Evolutionary conservation across 2,797 vertebrate genomes (phyloP).

Genomic region (Hemitrygon akajei): DNA sequence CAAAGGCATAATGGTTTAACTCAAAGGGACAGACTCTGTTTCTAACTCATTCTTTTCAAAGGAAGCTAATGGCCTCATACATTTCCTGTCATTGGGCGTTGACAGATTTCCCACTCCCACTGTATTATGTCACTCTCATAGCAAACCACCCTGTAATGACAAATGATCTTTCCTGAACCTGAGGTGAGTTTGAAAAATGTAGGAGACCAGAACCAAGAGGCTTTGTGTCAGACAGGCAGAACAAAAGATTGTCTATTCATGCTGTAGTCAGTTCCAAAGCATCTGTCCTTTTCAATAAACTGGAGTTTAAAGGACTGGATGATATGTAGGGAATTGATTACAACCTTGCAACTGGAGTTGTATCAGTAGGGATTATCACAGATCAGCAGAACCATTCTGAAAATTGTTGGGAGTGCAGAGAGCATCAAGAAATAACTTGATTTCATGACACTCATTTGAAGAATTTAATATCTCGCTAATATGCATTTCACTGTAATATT

Average conservation of each 20-base stretch:
- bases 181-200: background rate
- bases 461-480: background rate
- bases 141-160: background rate
- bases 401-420: background rate
- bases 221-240: background rate
- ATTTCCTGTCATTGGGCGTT: background rate
- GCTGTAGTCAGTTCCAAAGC: background rate
- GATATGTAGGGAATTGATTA: background rate
- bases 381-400: background rate
- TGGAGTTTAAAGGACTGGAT: background rate
- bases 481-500: background rate
- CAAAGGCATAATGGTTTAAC: background rate
- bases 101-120: background rate
- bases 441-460: background rate
- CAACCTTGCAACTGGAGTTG: background rate
- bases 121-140: background rate
- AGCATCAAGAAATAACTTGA: background rate
- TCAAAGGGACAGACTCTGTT: background rate
- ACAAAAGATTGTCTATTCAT: background rate
- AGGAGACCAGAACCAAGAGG: background rate
- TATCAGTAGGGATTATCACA: background rate
- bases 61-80: conserved; percentile 12
- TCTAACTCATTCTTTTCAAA: background rate
- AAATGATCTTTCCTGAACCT: background rate
- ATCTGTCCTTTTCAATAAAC: background rate